These are phyloP conservation scores for Scaptomyza reducta DNA, from an alignment of 2,888 invertebrate species.

Conservation along the genomic window DNA sequence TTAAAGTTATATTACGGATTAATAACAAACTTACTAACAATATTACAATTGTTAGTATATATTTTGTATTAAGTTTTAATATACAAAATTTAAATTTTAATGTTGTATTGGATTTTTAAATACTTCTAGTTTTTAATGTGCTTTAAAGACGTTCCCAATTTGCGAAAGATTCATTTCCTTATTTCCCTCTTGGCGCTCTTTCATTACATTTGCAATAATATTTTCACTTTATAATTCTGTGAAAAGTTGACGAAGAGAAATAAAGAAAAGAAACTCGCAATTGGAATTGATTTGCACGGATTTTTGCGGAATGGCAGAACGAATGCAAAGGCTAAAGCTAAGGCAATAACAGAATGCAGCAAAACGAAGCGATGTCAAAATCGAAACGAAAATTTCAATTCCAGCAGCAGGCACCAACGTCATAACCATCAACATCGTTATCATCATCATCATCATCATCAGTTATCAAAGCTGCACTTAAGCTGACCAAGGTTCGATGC, in stretches of 20 bases:
- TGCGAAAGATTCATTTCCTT: neutral
- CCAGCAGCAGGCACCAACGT: constrained; percentile 16
- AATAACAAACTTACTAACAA: no score
- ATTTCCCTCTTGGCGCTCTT: constrained; percentile 29
- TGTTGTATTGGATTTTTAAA: no score
- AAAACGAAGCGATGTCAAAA: constrained; percentile 51
- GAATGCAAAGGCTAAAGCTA: constrained; percentile 16
- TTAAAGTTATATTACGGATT: no score
- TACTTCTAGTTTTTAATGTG: no score
- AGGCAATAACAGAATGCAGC: constrained; percentile 29
- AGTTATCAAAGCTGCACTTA: constrained; percentile 66
- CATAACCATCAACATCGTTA: constrained; percentile 16
- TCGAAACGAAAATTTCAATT: constrained; percentile 67
- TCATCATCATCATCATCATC: constrained; percentile 32
- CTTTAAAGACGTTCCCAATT: no score
- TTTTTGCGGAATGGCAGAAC: constrained; percentile 60
- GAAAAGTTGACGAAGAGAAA: neutral
- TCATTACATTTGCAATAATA: constrained; percentile 75
- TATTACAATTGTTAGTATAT: no score
- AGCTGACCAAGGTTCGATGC: constrained; percentile 58
- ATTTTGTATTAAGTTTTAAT: no score
- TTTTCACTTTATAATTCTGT: constrained; percentile 65
- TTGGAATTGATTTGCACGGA: constrained; percentile 58
- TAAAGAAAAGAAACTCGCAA: constrained; percentile 2
- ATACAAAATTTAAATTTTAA: no score